Evolutionary conservation across 2,113 vertebrate species (phyloP).

Genomic region (Craseonycteris thonglongyai): DNA sequence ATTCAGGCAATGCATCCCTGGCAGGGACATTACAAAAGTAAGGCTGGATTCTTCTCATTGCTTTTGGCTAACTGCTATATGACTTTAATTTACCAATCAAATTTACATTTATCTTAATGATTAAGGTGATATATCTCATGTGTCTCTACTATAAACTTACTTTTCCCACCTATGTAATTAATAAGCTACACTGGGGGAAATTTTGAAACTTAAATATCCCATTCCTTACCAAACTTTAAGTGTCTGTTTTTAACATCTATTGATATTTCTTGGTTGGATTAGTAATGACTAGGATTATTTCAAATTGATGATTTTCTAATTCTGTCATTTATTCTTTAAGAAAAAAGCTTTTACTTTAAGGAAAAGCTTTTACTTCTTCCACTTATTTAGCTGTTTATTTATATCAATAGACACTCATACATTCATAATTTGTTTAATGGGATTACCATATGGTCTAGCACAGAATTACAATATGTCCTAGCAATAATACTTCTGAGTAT

Average conservation of each 20-base stretch:
- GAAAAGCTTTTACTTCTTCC: neutral
- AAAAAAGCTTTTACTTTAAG: neutral
- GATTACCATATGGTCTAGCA: too few relatives aligned
- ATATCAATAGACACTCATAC: neutral
- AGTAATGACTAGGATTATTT: neutral
- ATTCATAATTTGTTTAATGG: neutral
- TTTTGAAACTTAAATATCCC: neutral
- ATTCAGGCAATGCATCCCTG: neutral
- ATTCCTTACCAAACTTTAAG: neutral
- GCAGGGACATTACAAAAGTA: neutral
- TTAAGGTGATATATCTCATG: neutral
- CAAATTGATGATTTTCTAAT: neutral
- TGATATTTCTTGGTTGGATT: neutral
- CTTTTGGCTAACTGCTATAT: neutral
- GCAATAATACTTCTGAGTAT: neutral
- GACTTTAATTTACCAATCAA: neutral
- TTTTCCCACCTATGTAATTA: neutral
- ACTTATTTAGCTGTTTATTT: neutral
- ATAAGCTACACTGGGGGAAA: neutral
- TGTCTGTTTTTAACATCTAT: neutral
- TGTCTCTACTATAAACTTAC: neutral
- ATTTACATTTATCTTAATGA: neutral
- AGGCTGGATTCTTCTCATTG: neutral
- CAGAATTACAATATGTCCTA: neutral
- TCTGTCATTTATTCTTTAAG: neutral